Base-by-base conservation (phyloP, 2,797 vertebrate species). In the Pangasius krempfi region DNA sequence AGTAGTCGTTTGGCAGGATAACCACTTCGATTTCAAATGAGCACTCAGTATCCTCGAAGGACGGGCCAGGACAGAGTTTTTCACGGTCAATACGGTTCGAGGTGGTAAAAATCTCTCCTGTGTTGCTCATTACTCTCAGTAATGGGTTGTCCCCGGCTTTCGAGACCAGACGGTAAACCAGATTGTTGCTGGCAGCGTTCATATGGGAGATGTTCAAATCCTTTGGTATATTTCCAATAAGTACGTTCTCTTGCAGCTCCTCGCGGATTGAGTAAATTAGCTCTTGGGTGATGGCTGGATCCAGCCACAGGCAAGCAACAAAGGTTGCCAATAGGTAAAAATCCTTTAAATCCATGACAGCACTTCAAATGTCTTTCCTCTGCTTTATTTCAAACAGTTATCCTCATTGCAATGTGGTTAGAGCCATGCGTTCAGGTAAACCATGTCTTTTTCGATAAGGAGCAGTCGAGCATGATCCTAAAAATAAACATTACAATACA, bases 141-240 rank as follows among this genome's bases (percentile, higher is more conserved):
- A 99, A 94, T 88, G 99, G 98, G 91, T 98, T 97, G 94, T 99
- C 99, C 90, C 98, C 98, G 27, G 98, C 97, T 96, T 99, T 99
- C 92, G 99, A 99, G 91, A 99, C 99, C 90, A 99, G 97, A 94
- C 98, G 97, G 95, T 99, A 99, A 93, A 99, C 98, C 87, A 99
- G 97, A 96, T 97, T 99, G 94, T 97, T 96, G 89, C 97, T 98
- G 91, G 97, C 98, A 95, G 97, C 96, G 94, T 97, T 98, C 91
- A 97, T 98, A 93, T 98, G 99, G 93, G 99, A 99, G 96, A 99
- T 99, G 95, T 99, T 99, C 94, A 99, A 95, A 96, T 99, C 98
- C 97, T 98, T 99, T 97, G 99, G 98, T 99, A 99, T 99, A 96
- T 99, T 99, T 96, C 99, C 99, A 96, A 99, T 99, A 92, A 99